Evolutionary conservation across 1,140 invertebrate genomes (phyloP).

Genomic region (Tribolium madens): DNA sequence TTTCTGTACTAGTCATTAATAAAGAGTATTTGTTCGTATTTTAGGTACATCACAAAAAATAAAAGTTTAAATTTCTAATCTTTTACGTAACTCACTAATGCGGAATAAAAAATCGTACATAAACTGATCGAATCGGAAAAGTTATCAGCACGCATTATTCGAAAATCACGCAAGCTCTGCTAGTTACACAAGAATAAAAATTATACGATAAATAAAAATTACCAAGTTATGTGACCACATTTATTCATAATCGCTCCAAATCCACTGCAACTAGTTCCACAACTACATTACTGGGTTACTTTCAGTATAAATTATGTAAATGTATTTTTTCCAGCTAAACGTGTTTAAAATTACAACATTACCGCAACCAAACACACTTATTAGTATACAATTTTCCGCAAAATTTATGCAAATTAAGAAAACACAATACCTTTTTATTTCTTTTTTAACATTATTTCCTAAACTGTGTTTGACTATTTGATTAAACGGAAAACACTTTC

Average conservation of each 20-base stretch:
- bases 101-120: neutral
- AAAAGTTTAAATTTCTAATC: neutral
- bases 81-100: neutral
- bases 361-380: neutral
- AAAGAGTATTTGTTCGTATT: no score
- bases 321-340: neutral
- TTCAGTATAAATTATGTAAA: neutral
- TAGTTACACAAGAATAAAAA: conserved; percentile 7
- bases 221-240: neutral
- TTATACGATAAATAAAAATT: neutral
- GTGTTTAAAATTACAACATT: neutral
- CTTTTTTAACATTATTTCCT: neutral
- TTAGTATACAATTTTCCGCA: neutral
- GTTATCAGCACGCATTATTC: conserved; percentile 24
- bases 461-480: conserved; percentile 3
- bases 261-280: neutral
- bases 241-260: neutral
- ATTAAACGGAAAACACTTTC: conserved; percentile 39
- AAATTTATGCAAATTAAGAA: neutral
- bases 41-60: no score
- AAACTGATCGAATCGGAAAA: conserved; percentile 17
- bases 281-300: no score
- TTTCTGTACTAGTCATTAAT: no score
- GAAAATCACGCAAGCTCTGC: conserved; percentile 25
- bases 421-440: neutral